Evolutionary conservation across 2,888 invertebrate species (phyloP).

Genomic region (Phyllotreta striolata): DNA sequence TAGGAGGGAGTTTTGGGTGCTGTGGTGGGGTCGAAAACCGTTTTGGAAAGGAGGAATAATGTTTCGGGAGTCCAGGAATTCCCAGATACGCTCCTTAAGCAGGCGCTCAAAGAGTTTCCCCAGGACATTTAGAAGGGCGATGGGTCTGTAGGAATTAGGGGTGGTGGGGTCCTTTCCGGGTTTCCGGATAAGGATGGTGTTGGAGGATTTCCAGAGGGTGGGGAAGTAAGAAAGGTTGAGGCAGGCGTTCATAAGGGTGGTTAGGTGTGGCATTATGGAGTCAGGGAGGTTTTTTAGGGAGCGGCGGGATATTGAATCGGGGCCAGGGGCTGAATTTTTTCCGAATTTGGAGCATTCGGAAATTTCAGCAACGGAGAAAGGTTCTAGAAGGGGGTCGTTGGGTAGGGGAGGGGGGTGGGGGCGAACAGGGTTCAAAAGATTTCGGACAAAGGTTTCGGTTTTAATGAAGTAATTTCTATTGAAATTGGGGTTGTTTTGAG

Average conservation of each 20-base stretch:
- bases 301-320: not conserved
- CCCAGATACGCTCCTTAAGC: not conserved
- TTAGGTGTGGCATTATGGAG: not conserved
- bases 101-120: not conserved
- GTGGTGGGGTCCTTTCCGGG: not conserved
- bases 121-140: not conserved
- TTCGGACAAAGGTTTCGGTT: not conserved
- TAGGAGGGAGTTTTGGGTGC: not conserved
- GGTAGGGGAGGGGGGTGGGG: not conserved
- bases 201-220: not conserved
- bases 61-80: not conserved
- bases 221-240: not conserved
- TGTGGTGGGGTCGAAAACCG: not conserved
- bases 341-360: not conserved
- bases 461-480: not conserved
- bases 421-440: not conserved
- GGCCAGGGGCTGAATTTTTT: not conserved
- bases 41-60: slow-evolving; percentile 5
- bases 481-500: not conserved
- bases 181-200: not conserved
- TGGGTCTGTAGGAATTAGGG: not conserved
- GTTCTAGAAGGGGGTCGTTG: not conserved
- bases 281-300: not conserved
- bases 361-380: not conserved
- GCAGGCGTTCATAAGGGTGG: not conserved